A percentile compares a stretch with the other conserved stretches of the same genome.
phyloP scores from a whole-genome alignment of 1,140 invertebrate species.

The Chironomus tepperi region DNA sequence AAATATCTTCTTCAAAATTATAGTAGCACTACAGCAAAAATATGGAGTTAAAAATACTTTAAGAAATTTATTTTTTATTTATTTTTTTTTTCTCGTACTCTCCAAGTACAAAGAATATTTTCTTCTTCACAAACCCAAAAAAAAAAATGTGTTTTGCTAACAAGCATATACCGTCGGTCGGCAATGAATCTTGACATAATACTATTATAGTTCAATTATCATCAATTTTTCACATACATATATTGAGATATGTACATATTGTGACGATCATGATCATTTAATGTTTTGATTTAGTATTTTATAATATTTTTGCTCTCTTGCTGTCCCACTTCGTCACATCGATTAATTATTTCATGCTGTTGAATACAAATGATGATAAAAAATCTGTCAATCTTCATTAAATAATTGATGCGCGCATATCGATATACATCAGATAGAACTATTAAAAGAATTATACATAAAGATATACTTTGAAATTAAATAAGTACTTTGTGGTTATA shows the following conservation, averaged over 20 bases:
- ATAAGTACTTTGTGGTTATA: not conserved
- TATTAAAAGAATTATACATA: too few relatives aligned
- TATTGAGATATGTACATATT: too few relatives aligned
- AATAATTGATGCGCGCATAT: slow-evolving; percentile 3
- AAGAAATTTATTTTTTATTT: not conserved
- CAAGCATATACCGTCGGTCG: not conserved
- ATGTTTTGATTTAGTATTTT: slow-evolving; percentile 9
- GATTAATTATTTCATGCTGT: slow-evolving; percentile 9
- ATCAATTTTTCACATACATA: not conserved
- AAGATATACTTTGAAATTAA: not conserved
- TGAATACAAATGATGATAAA: not conserved
- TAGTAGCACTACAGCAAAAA: slow-evolving; percentile 11
- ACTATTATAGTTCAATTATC: slow-evolving; percentile 14
- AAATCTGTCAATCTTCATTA: slow-evolving; percentile 14
- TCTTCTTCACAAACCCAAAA: not conserved
- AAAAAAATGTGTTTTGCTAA: not conserved
- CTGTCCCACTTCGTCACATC: not conserved
- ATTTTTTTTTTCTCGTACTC: not conserved
- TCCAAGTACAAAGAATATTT: not conserved
- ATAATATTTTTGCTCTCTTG: not conserved
- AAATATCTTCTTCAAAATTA: not conserved
- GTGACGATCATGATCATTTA: not conserved
- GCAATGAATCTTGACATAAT: slow-evolving; percentile 13
- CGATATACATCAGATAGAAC: not conserved
- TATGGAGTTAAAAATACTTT: slow-evolving; percentile 9